Conservation (phyloP, 2,113 vertebrate genomes). For the Mesitornis unicolor region DNA sequence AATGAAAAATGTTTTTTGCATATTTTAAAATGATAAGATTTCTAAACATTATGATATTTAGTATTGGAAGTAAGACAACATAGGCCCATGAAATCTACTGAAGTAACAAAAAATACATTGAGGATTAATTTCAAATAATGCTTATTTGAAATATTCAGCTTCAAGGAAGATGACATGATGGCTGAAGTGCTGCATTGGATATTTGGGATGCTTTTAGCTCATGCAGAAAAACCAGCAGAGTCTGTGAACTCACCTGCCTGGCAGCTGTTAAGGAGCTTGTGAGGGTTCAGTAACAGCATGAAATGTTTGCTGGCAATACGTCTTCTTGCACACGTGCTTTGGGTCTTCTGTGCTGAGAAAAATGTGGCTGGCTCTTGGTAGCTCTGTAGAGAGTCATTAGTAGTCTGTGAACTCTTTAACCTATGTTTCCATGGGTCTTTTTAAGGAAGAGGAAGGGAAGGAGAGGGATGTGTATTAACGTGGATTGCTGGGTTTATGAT, state of each 20-base stretch:
- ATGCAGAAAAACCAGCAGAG: background rate
- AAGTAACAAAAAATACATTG: background rate
- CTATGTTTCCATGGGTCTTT: background rate
- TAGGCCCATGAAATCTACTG: background rate
- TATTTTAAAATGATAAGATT: background rate
- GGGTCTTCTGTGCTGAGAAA: background rate
- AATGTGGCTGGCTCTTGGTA: background rate
- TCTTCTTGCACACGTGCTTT: background rate
- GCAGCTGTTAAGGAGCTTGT: background rate
- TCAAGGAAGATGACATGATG: background rate
- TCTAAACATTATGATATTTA: background rate
- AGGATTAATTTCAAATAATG: background rate
- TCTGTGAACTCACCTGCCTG: background rate
- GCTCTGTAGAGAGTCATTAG: background rate
- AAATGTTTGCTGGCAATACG: background rate
- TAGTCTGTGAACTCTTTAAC: background rate
- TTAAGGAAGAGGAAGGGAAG: background rate
- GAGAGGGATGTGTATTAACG: rapidly evolving
- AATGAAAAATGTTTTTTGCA: background rate
- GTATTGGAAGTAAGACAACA: background rate
- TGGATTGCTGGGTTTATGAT: rapidly evolving
- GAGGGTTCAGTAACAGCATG: background rate
- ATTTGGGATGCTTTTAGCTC: background rate
- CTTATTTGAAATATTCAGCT: background rate
- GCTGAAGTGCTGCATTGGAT: background rate